Evolutionary conservation across 2,797 vertebrate genomes (phyloP).

Genomic region (Borostomias antarcticus): DNA sequence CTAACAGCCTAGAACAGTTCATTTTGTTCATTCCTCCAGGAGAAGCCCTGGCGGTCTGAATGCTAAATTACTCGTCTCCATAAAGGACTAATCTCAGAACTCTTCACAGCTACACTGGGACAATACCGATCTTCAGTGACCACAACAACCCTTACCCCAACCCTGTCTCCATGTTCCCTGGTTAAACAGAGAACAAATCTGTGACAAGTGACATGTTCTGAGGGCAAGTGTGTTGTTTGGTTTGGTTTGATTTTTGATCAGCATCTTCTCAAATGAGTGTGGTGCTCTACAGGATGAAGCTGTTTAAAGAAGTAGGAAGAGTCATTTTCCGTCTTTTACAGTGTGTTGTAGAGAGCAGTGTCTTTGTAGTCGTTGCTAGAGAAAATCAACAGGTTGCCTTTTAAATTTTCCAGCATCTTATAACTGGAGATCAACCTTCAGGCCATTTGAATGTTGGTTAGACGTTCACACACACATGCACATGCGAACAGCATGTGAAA

Average conservation of each 20-base stretch:
- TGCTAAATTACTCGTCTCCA: constrained; percentile 36
- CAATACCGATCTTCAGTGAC: constrained; percentile 1
- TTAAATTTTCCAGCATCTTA: background rate
- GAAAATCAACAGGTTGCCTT: constrained; percentile 34
- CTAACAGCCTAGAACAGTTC: constrained; percentile 22
- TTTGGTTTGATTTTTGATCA: background rate
- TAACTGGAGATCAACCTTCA: background rate
- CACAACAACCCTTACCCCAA: background rate
- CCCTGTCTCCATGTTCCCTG: constrained; percentile 1
- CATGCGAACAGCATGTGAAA: constrained; percentile 43
- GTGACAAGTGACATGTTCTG: background rate
- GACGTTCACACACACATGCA: background rate
- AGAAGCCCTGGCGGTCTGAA: constrained; percentile 28
- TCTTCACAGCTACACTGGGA: constrained; percentile 15
- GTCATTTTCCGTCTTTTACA: background rate
- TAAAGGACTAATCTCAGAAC: constrained; percentile 31
- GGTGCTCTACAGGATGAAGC: background rate
- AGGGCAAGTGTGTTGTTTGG: background rate
- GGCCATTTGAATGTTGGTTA: background rate
- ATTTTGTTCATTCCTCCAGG: constrained; percentile 27
- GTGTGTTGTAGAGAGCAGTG: too few relatives aligned
- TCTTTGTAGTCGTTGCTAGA: background rate
- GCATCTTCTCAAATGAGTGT: background rate
- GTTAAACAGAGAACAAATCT: background rate
- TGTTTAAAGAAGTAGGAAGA: constrained; percentile 4